phyloP scores from a whole-genome alignment of 1,140 invertebrate species.

The Caenorhabditis remanei region DNA sequence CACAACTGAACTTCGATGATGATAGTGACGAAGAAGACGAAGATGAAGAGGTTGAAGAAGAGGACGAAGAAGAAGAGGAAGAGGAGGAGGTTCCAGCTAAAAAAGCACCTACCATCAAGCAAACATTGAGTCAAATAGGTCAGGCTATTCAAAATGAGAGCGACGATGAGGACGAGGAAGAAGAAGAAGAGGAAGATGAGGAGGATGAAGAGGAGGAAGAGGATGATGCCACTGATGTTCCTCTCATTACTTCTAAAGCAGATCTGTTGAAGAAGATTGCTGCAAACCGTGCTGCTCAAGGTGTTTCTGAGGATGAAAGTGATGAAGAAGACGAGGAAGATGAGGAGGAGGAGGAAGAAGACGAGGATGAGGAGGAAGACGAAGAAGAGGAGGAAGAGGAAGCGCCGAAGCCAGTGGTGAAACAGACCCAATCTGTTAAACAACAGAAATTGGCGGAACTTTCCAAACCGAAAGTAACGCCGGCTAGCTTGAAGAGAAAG shows the following conservation, averaged over 20 bases:
- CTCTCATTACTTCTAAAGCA: constrained; percentile 25
- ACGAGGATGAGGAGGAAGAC: constrained; percentile 51
- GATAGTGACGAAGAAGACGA: constrained; percentile 59
- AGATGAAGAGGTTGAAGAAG: constrained; percentile 65
- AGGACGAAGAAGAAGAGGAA: constrained; percentile 57
- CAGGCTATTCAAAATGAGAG: constrained; percentile 24
- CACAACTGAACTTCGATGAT: constrained; percentile 62
- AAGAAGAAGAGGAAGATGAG: constrained; percentile 41
- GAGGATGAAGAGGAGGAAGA: constrained; percentile 58
- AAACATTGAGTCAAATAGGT: constrained; percentile 7
- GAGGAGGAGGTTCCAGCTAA: constrained; percentile 18
- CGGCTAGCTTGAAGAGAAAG: constrained; percentile 52
- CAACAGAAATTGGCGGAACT: background rate
- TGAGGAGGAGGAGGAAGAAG: constrained; percentile 56
- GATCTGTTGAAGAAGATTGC: constrained; percentile 29
- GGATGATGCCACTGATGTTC: constrained; percentile 4
- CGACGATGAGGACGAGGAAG: constrained; percentile 25
- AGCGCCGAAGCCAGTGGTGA: background rate
- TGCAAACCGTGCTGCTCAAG: constrained; percentile 28
- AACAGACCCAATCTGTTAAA: background rate
- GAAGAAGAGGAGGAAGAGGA: constrained; percentile 54
- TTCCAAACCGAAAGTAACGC: background rate
- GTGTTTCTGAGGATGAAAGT: background rate
- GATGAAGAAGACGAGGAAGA: constrained; percentile 52
- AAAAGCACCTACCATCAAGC: background rate